Base-by-base conservation (phyloP, 92 coral and sea anemone genomes). In the Phenganax marumi region DNA sequence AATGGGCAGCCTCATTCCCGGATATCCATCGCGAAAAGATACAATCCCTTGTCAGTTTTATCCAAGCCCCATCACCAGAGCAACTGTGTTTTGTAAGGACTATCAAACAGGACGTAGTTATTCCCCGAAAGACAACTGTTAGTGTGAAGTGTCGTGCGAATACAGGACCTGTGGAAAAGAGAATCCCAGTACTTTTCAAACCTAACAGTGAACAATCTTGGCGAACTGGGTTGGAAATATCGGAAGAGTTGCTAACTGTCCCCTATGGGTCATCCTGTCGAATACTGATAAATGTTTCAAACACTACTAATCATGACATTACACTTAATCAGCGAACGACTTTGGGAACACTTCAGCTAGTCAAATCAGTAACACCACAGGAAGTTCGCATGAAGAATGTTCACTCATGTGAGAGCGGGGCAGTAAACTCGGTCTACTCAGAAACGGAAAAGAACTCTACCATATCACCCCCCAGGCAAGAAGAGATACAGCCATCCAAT, bases 111-210 rank as follows among this genome's bases (percentile, higher is more conserved):
- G 75, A 71, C 70, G 21, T 68, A 26, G 14, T 46, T 24, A 47
- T 70, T 12, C 79, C 79, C 10, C 43, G 69, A 6, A 70, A 33
- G 43, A 51, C 62, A 71, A 54, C 70, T 54, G 78, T 70, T 19
- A 46, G 51, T 47, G 80, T 72, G 14, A 47, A 73, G 58, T 82
- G 71, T 43, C 70, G 71, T 55, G 86, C 86, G 11, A 82, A 82
- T 68, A 82, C 86, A 33, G 86, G 86, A 51, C 46, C 78, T 3
- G 68, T 81, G 21, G 85, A 52, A 52, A 25, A 53, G 66, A 50
- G 55, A 16, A 24, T 66, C 16, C 86, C 79, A 56, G 79, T 70
- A 70, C 68, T 82, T 3, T 70, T 82, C 23, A 55, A 81, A 70
- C 70, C 85, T 46, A 62, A 56, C 23, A 74, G 26, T 46, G 66